Evolutionary conservation across 2,113 vertebrate genomes (phyloP), one percentile per base, ranked within the genome.

Genomic region (Indri indri): DNA sequence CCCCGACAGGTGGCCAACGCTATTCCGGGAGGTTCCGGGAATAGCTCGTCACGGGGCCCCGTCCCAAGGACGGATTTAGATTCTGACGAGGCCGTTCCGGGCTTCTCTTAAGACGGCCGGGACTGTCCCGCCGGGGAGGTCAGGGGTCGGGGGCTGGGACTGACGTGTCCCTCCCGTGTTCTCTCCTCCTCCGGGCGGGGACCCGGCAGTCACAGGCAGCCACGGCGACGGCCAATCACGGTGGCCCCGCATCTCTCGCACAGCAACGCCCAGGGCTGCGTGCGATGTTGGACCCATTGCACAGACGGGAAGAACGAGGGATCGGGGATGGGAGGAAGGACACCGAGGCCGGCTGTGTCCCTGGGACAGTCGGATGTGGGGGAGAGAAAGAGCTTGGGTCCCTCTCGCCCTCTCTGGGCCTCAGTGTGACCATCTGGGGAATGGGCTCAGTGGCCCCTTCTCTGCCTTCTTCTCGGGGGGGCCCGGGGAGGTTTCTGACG

Each of bases 1-100:
- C 27, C 42, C 87, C 59, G 47, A 91, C 96, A 97, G 96, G 95
- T 96, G 96, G 95, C 82, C 96, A 73, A 59, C 34, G 77, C 94
- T 97, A 94, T 97, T 97, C 79, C 88, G 80, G 95, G 96, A 77
- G 45, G 47, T 59, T 94, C 97, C 93, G 94, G 92, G 94, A 98
- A 97, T 97, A 97, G 96, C 85, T 66, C 2, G 2, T 79, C 50
- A 25, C 45, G 71, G 84, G 84, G n/a, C n/a, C n/a, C n/a, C n/a
- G n/a, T n/a, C n/a, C n/a, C n/a, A n/a, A n/a, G 84, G 93, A 89
- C 30, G 0, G 68, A 96, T 93, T 97, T 95, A 94, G 96, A 96
- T 40, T 71, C 47, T 50, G 80, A 88, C 52, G 17, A 95, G 80
- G 79, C 83, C 20, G 1, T 65, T 86, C 88, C 81, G 77, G 61